Percentiles rank a stretch among this genome's conserved stretches.
phyloP scores from a whole-genome alignment of 2,888 invertebrate species.

The Gryllus longicercus region DNA sequence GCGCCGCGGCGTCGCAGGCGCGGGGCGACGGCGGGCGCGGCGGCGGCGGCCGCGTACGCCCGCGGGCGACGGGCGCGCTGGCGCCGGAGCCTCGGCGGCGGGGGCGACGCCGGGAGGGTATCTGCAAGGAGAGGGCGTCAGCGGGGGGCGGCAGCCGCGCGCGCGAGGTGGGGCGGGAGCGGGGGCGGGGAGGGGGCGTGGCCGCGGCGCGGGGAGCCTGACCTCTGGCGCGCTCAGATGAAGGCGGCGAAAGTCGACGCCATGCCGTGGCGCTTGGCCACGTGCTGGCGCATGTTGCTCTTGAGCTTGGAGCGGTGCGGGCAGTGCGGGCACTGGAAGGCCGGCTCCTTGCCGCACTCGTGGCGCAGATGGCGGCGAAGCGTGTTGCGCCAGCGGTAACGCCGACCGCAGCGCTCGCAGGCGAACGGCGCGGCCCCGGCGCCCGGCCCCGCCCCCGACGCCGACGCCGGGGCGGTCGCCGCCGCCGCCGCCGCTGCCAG shows the following conservation, averaged over 20 bases:
- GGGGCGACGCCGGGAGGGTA: background rate
- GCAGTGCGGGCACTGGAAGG: slow-evolving; percentile 43
- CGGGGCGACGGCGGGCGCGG: slow-evolving; percentile 11
- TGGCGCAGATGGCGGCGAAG: slow-evolving; percentile 51
- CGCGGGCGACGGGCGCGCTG: background rate
- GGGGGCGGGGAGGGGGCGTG: background rate
- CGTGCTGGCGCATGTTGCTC: slow-evolving; percentile 30
- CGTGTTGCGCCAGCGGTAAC: slow-evolving; percentile 42
- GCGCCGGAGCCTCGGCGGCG: background rate
- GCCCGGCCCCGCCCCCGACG: background rate
- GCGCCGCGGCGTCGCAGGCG: background rate
- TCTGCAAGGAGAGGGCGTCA: background rate
- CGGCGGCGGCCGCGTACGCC: slow-evolving; percentile 2
- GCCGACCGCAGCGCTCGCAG: slow-evolving; percentile 42
- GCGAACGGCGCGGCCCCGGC: slow-evolving; percentile 30
- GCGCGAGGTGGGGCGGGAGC: background rate
- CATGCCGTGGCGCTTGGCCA: background rate
- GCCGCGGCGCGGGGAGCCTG: background rate
- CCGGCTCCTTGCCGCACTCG: slow-evolving; percentile 54
- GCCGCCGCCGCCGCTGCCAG: no score
- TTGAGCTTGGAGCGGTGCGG: slow-evolving; percentile 28
- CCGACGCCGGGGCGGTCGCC: no score
- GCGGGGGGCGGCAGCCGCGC: background rate
- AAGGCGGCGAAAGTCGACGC: background rate
- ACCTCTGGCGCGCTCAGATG: background rate